Percentiles rank a stretch among this genome's conserved stretches.
phyloP scores from a whole-genome alignment of 2,797 vertebrate genomes.

The Neosalanx taihuensis region DNA sequence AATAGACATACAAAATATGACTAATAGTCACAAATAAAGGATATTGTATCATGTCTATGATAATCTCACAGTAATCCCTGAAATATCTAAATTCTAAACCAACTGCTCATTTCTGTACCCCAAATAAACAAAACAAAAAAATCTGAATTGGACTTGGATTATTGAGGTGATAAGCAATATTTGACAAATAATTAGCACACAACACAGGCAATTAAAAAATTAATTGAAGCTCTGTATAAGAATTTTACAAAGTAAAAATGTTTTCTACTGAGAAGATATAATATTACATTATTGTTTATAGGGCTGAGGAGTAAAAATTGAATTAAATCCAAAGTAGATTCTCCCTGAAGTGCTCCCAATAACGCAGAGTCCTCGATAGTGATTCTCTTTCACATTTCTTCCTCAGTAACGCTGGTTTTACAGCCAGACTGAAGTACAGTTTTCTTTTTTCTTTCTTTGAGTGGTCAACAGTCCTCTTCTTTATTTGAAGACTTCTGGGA shows the following conservation, averaged over 20 bases:
- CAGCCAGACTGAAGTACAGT: background rate
- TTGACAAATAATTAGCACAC: too few relatives aligned
- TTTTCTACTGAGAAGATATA: background rate
- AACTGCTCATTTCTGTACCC: background rate
- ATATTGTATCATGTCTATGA: background rate
- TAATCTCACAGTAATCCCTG: background rate
- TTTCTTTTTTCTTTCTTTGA: background rate
- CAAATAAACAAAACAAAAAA: too few relatives aligned
- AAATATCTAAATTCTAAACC: background rate
- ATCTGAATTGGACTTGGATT: background rate
- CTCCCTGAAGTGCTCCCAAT: background rate
- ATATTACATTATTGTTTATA: background rate
- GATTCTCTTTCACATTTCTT: background rate
- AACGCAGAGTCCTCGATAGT: background rate
- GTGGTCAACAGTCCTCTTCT: background rate
- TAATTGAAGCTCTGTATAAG: too few relatives aligned
- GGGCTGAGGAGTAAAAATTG: background rate
- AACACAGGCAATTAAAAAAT: too few relatives aligned
- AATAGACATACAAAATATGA: background rate
- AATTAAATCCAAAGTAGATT: background rate
- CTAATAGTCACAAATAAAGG: background rate
- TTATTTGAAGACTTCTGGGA: background rate
- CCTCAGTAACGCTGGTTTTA: background rate
- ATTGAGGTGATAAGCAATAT: background rate
- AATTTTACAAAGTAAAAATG: background rate